phyloP scores from a whole-genome alignment of 2,113 vertebrate species.

The Argyrosomus japonicus region DNA sequence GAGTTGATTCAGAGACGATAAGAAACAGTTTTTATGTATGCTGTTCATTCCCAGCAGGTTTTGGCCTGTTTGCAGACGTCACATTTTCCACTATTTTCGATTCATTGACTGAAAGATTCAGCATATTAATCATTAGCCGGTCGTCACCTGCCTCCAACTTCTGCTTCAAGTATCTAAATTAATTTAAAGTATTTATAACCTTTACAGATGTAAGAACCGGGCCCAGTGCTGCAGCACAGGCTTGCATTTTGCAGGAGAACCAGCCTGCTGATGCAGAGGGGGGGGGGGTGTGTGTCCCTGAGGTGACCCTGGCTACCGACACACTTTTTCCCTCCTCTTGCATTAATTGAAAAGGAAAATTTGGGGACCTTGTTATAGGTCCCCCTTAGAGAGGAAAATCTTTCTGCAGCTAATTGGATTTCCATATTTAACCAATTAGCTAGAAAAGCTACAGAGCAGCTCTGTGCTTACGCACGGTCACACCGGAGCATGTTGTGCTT shows the following conservation, averaged over 20 bases:
- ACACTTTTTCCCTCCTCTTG: conserved; percentile 58
- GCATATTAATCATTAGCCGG: neutral
- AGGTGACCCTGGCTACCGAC: conserved; percentile 67
- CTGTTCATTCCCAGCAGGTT: neutral
- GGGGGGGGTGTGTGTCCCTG: conserved; percentile 34
- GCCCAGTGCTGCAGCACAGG: neutral
- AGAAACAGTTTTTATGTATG: neutral
- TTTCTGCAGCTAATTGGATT: conserved; percentile 82
- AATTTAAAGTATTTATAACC: neutral
- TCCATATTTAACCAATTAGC: conserved; percentile 87
- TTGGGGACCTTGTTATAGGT: conserved; percentile 60
- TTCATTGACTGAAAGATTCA: neutral
- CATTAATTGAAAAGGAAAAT: conserved; percentile 70
- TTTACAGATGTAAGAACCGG: neutral
- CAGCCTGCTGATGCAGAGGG: conserved; percentile 21
- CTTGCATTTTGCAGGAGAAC: conserved; percentile 13
- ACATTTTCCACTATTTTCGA: neutral
- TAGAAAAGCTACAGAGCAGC: conserved; percentile 75
- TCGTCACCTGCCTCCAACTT: neutral
- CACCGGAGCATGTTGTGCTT: conserved; percentile 80
- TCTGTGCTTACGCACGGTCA: conserved; percentile 76
- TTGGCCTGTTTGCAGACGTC: neutral
- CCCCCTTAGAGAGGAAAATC: conserved; percentile 60
- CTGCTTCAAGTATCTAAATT: neutral
- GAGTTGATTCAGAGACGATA: neutral